Evolutionary conservation across 2,888 invertebrate species (phyloP), one percentile per base, ranked within the genome.

Genomic region (Clusia tigrina): DNA sequence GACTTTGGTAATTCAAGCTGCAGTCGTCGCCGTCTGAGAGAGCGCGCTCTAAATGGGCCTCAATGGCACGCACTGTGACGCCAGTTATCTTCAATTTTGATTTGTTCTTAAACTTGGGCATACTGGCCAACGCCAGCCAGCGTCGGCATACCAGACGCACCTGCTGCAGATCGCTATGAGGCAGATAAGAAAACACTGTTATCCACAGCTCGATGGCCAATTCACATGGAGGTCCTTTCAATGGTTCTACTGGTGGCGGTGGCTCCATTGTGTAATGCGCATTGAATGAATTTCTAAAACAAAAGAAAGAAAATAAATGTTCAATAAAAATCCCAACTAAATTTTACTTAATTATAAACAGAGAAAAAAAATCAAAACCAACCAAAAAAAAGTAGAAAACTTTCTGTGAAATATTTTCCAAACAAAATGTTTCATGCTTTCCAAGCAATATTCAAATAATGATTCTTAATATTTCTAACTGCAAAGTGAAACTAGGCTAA

Each of bases 181-280:
- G 66, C n/a, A 81, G 63, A 60, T 76, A 74, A 1, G 69, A 60
- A 62, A 81, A 78, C 10, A 81, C 73, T 53, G 74, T 67, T 2
- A 81, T 68, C 68, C 77, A 71, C 23, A 82, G 20, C 32, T 81
- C 81, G 25, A 72, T 73, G 2, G 83, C 81, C 54, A 81, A 60
- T 15, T 69, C 56, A 2, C 73, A 12, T 32, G 32, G 6, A n/a
- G n/a, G n/a, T 12, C 32, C 6, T 12, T 32, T 12, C 32, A 12
- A 32, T 32, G 32, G 32, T 32, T 6, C 6, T 12, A 32, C n/a
- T n/a, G n/a, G n/a, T n/a, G n/a, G n/a, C n/a, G n/a, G n/a, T n/a
- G n/a, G n/a, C n/a, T n/a, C n/a, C n/a, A n/a, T n/a, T n/a, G n/a
- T n/a, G n/a, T n/a, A n/a, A n/a, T n/a, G n/a, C n/a, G n/a, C n/a